Conservation (phyloP, 2,888 invertebrate genomes). For the Idaea aversata region DNA sequence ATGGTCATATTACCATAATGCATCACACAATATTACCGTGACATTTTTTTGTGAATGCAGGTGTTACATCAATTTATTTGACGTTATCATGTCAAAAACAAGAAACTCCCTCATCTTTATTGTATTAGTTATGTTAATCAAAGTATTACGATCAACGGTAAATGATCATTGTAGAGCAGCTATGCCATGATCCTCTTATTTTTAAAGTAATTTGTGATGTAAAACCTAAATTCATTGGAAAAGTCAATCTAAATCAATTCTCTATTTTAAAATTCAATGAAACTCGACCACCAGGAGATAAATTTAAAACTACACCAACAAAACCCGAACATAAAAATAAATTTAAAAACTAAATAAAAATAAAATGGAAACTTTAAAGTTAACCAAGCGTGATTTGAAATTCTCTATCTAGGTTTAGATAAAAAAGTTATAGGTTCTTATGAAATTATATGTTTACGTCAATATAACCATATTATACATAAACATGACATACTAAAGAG, state of each 20-base stretch:
- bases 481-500: no score
- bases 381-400: neutral
- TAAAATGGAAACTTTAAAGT: neutral
- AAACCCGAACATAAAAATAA: neutral
- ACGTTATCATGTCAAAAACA: no score
- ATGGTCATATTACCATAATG: no score
- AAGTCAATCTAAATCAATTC: neutral
- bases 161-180: no score
- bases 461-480: neutral
- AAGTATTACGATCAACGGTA: no score
- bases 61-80: no score
- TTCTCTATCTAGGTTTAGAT: neutral
- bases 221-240: neutral
- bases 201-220: no score
- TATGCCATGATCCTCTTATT: no score
- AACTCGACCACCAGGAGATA: neutral
- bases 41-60: no score
- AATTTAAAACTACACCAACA: neutral
- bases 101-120: no score
- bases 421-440: neutral
- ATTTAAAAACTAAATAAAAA: constrained; percentile 1
- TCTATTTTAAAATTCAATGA: neutral
- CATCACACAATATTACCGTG: no score
- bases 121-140: no score
- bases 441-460: neutral